A percentile compares a stretch with the other conserved stretches of the same genome.
Conservation (phyloP, 2,113 vertebrate genomes). For the Notothenia coriiceps region DNA sequence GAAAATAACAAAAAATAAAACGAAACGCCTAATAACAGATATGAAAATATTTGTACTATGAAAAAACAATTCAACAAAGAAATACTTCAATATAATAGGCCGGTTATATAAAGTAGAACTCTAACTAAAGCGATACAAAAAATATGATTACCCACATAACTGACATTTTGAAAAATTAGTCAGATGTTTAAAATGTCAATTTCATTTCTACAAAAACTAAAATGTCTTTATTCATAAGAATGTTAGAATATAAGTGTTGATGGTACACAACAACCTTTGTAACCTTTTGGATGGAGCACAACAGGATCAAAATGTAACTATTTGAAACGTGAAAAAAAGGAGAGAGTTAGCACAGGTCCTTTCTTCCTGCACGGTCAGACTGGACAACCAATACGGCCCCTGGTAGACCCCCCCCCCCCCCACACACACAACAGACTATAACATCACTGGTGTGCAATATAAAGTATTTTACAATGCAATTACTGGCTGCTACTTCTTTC, state of each 20-base stretch:
- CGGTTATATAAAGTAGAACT: neutral
- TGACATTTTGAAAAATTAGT: neutral
- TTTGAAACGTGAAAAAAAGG: no score
- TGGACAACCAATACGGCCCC: no score
- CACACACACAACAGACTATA: no score
- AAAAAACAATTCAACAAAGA: neutral
- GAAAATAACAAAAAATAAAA: neutral
- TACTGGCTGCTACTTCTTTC: no score
- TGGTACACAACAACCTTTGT: neutral
- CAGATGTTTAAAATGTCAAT: neutral
- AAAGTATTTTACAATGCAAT: no score
- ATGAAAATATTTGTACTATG: neutral
- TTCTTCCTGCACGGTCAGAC: no score
- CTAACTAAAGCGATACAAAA: neutral
- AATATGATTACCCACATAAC: neutral
- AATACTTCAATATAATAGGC: neutral
- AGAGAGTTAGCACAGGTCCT: no score
- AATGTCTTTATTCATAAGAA: no score
- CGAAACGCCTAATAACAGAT: neutral
- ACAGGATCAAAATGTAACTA: neutral
- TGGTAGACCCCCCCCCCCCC: no score
- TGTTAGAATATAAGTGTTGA: neutral
- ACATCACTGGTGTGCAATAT: no score
- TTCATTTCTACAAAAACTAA: neutral
- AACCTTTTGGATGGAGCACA: neutral